Evolutionary conservation across 2,888 invertebrate species (phyloP).

Genomic region (Trissolcus japonicus): DNA sequence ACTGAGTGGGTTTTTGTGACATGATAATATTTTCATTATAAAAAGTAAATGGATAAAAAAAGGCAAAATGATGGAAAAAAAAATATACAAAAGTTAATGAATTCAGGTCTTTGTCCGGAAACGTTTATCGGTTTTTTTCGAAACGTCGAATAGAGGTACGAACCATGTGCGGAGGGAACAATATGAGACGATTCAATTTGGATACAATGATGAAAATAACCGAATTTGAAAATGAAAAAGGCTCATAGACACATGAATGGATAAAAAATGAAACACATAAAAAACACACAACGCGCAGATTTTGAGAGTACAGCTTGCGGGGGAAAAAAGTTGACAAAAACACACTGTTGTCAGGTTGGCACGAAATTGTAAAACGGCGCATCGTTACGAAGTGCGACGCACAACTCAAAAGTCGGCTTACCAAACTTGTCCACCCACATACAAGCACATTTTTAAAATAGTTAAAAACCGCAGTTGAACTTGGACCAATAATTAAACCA

Average conservation of each 20-base stretch:
- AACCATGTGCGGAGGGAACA: constrained; percentile 51
- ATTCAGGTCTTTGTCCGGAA: constrained; percentile 49
- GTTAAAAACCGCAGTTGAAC: not conserved
- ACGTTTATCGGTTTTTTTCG: constrained; percentile 47
- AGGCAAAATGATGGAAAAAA: constrained; percentile 53
- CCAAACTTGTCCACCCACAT: not conserved
- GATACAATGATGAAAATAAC: constrained; percentile 45
- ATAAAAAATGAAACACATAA: constrained; percentile 55
- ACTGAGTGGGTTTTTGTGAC: constrained; percentile 76
- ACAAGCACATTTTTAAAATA: not conserved
- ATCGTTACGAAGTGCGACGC: constrained; percentile 22
- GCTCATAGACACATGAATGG: constrained; percentile 55
- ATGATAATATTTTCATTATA: constrained; percentile 73
- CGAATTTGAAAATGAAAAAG: constrained; percentile 51
- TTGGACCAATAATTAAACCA: not conserved
- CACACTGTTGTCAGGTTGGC: constrained; percentile 58
- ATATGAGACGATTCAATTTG: constrained; percentile 37
- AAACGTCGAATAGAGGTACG: constrained; percentile 51
- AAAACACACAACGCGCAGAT: constrained; percentile 58
- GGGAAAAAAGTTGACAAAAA: constrained; percentile 64
- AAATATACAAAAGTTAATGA: constrained; percentile 41
- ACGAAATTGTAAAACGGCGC: constrained; percentile 57
- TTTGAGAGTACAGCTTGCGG: constrained; percentile 67
- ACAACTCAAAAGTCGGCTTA: constrained; percentile 3
- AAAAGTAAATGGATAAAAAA: constrained; percentile 20